A percentile compares a stretch with the other conserved stretches of the same genome.
phyloP scores from a whole-genome alignment of 2,797 vertebrate genomes.

The Luscinia megarhynchos region DNA sequence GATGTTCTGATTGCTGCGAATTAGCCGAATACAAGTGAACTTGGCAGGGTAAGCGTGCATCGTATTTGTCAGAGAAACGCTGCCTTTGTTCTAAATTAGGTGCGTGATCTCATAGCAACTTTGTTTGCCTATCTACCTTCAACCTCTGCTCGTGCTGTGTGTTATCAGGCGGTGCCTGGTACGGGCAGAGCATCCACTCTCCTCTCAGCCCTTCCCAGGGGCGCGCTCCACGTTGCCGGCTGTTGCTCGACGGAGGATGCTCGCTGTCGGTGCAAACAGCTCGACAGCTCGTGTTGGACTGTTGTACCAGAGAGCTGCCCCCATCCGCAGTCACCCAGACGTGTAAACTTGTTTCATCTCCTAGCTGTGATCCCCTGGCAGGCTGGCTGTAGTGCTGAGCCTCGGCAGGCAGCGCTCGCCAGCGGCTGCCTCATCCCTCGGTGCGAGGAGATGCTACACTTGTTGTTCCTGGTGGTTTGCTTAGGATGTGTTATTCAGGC shows the following conservation, averaged over 20 bases:
- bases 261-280: not conserved
- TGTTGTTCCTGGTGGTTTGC: not conserved
- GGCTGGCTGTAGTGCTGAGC: not conserved
- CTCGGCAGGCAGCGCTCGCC: not conserved
- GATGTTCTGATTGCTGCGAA: constrained; percentile 34
- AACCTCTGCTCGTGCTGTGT: not conserved
- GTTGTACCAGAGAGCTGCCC: not conserved
- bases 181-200: constrained; percentile 3
- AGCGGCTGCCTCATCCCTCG: not conserved
- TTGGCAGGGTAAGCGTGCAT: constrained; percentile 16
- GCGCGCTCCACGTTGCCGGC: not conserved
- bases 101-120: constrained; percentile 14
- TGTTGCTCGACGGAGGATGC: not conserved
- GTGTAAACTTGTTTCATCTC: not conserved
- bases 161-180: constrained; percentile 40
- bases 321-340: not conserved
- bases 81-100: constrained; percentile 43
- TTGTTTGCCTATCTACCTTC: constrained; percentile 32
- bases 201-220: not conserved
- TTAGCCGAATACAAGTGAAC: not conserved
- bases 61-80: constrained; percentile 6
- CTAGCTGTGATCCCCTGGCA: not conserved
- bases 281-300: not conserved
- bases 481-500: not conserved
- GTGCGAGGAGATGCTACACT: constrained; percentile 23